Evolutionary conservation across 2,797 vertebrate species (phyloP).

Genomic region (Poeciliopsis gracilis): DNA sequence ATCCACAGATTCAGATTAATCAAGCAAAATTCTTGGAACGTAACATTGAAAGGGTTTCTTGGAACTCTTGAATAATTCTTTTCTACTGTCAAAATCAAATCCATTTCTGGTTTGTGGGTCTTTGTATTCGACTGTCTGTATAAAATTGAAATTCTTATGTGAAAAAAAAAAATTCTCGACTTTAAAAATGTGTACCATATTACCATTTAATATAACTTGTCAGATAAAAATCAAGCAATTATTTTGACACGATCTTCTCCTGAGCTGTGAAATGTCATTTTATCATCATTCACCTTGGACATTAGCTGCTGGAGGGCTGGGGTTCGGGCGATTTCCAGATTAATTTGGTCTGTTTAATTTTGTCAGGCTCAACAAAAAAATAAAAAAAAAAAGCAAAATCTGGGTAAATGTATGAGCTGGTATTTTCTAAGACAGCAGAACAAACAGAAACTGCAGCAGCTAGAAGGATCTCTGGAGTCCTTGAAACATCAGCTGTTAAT

Average conservation of each 20-base stretch:
- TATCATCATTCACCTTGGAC: background rate
- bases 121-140: background rate
- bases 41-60: background rate
- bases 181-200: background rate
- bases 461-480: slow-evolving; percentile 7
- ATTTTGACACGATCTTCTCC: background rate
- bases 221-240: background rate
- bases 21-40: slow-evolving; percentile 3
- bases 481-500: slow-evolving; percentile 18
- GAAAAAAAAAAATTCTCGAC: background rate
- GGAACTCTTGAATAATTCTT: slow-evolving; percentile 11
- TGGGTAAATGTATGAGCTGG: background rate
- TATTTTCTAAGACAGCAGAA: background rate
- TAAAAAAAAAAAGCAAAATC: background rate
- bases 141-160: background rate
- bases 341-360: background rate
- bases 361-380: background rate
- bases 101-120: background rate
- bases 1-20: slow-evolving; percentile 26
- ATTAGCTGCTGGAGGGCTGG: background rate
- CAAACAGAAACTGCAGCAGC: background rate
- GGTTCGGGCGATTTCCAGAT: background rate
- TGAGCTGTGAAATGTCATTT: background rate
- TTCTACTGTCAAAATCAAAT: slow-evolving; percentile 2
- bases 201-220: background rate